These are phyloP conservation scores for Cephus cinctus DNA, from an alignment of 1,140 invertebrate species.

Conservation along the genomic window DNA sequence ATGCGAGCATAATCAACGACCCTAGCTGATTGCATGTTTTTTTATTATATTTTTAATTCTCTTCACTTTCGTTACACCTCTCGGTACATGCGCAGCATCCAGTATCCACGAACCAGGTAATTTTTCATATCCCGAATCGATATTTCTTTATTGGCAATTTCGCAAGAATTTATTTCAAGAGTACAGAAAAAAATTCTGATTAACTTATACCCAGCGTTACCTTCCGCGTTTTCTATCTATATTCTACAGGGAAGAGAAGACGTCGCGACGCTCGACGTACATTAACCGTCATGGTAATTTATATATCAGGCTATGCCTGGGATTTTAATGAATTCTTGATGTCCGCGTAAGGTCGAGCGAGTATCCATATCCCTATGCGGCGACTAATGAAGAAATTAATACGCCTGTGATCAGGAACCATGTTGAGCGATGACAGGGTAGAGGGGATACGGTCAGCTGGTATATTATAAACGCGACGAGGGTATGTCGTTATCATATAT, in stretches of 20 bases:
- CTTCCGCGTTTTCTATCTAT: background rate
- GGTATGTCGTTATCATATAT: too few species aligned
- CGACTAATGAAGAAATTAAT: slow-evolving; percentile 10
- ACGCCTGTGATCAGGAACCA: background rate
- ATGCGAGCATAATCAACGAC: too few species aligned
- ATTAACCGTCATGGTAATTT: too few species aligned
- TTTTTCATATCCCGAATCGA: background rate
- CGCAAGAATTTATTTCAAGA: background rate
- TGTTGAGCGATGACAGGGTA: background rate
- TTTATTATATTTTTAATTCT: too few species aligned
- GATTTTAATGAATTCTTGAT: slow-evolving; percentile 5
- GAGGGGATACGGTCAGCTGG: background rate
- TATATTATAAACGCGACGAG: too few species aligned
- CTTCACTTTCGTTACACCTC: too few species aligned
- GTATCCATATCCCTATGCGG: background rate
- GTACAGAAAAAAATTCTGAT: background rate
- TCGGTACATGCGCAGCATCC: too few species aligned
- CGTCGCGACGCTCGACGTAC: background rate
- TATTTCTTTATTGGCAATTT: slow-evolving; percentile 7
- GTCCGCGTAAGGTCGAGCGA: background rate
- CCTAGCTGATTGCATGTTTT: too few species aligned
- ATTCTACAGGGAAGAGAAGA: background rate
- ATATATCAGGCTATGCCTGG: background rate
- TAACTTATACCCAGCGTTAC: background rate
- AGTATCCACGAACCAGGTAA: background rate